Evolutionary conservation across 2,888 invertebrate species (phyloP), one percentile per base, ranked within the genome.

Genomic region (Trileptium ribeirensis): DNA sequence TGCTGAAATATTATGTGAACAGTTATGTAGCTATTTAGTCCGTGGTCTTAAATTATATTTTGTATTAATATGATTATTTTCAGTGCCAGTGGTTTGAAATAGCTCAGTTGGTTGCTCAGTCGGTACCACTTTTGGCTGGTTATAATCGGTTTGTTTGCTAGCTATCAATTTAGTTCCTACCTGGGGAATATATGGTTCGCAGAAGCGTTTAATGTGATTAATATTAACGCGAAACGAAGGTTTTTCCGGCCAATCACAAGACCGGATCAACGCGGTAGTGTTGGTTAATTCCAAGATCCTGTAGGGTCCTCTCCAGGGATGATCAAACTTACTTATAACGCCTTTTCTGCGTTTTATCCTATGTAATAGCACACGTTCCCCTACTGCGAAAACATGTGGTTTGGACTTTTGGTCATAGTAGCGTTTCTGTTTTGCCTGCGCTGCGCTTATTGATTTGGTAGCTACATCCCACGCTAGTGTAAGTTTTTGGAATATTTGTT

Each of bases 291-390:
- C 2, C 15, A 38, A n/a, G 36, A 75, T 75, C 3, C 34, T 34
- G 8, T 75, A 75, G n/a, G 77, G 77, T n/a, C 77, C 77, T 8
- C 38, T 3, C 77, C 77, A 75, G 33, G 38, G 39, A 75, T 75
- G 77, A 3, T 38, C n/a, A n/a, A 75, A 39, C 77, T 75, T 75
- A n/a, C 2, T 8, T 24, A 51, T n/a, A n/a, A n/a, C n/a, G n/a
- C 51, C 51, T 24, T 51, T 51, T 51, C 51, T 51, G 8, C 51
- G 51, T 24, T 51, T 51, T 15, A 51, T 51, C 24, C 51, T 8
- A 51, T 51, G 51, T 51, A 51, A 51, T 51, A 51, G 24, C 24
- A 75, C 77, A 3, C 36, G 2, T 15, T 75, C 77, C 3, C 77
- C 77, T 33, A 75, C 77, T 8, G 8, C 8, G 36, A 33, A 70